Evolutionary conservation across 2,113 vertebrate genomes (phyloP), one percentile per base, ranked within the genome.

Genomic region (Tichodroma muraria): DNA sequence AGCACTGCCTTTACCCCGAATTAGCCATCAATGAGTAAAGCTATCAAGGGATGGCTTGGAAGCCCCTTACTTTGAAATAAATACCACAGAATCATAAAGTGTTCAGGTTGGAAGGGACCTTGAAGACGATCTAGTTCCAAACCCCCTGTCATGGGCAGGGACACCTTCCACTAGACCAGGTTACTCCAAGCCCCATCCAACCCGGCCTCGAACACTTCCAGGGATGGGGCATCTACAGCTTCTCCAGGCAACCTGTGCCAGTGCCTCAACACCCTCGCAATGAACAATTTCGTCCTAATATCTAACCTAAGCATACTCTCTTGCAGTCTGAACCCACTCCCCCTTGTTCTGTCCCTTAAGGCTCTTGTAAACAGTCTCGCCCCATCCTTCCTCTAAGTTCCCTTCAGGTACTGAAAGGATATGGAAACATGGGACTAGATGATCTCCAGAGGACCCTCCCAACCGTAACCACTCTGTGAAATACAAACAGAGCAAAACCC

Each of bases 81-180:
- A 20, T 4, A 56, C 5, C 24, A 40, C 12, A 61, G n/a, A 76
- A 31, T 5, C 35, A 35, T 11, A 49, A 37, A 42, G 33, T 10
- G 30, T 49, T 69, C 54, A 21, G 20, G 17, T 49, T 37, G 25
- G 40, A 69, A 69, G 47, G 9, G 10, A 40, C 31, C 21, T 54
- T 25, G 44, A 22, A 61, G 17, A 22, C 47, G 4, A 69, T 25
- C 13, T 30, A 18, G 14, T 47, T 76, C n/a, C 40, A 76, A 40
- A 0, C 1, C 16, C 25, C 7, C 9, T 19, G 6, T 9, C n/a
- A 11, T 2, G 6, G 24, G 17, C 13, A 69, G 21, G n/a, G 47
- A 27, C 30, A 61, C 11, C 5, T 12, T 54, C 24, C 54, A 40
- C 25, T 13, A 49, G 8, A 6, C 14, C 40, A 69, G 8, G 21